A percentile compares a stretch with the other conserved stretches of the same genome.
Evolutionary conservation across 2,888 invertebrate species (phyloP).

Genomic region (Harpalus rubripes): DNA sequence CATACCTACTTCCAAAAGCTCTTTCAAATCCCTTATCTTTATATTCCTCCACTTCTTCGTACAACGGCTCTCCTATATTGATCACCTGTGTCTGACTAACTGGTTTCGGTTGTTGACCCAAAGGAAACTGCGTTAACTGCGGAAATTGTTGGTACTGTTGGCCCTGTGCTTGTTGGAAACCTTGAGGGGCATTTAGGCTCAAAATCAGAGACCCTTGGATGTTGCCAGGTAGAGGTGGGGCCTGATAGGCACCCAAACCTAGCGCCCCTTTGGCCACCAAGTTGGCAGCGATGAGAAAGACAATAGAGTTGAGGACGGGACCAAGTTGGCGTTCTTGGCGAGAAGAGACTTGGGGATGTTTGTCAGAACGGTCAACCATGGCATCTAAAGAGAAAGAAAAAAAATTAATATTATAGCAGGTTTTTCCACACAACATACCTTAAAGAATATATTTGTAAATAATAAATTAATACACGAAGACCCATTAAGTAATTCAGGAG

Average conservation of each 20-base stretch:
- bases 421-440: too few species aligned
- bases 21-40: conserved; percentile 12
- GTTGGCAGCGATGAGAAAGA: conserved; percentile 55
- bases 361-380: conserved; percentile 49
- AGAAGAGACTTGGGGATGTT: background rate
- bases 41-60: conserved; percentile 37
- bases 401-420: too few species aligned
- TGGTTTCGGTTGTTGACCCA: conserved; percentile 38
- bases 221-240: conserved; percentile 27
- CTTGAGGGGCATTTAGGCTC: conserved; percentile 25
- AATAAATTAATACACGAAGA: too few species aligned
- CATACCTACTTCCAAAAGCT: background rate
- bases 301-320: conserved; percentile 36
- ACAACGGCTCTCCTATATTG: conserved; percentile 64
- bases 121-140: conserved; percentile 20
- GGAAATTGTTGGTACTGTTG: conserved; percentile 32
- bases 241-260: conserved; percentile 22
- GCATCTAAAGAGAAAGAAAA: conserved; percentile 44
- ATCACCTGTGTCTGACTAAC: conserved; percentile 66
- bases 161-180: conserved; percentile 1
- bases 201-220: conserved; percentile 50
- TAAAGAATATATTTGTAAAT: too few species aligned
- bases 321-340: conserved; percentile 56
- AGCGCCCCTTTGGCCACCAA: conserved; percentile 54
- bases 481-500: too few species aligned